These are phyloP conservation scores for Cantharis rufa DNA, from an alignment of 2,888 invertebrate genomes.

Conservation along the genomic window DNA sequence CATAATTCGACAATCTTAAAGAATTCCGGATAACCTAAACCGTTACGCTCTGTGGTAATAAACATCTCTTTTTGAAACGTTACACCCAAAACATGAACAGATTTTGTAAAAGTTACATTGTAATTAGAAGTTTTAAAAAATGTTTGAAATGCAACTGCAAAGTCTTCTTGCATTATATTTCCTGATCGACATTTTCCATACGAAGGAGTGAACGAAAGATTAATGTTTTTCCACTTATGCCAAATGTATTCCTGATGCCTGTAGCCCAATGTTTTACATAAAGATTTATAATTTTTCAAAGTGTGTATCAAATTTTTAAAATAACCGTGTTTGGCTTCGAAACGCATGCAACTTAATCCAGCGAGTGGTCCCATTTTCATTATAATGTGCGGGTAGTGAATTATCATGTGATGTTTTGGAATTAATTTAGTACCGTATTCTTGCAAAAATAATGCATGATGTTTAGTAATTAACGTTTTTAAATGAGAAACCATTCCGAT, in stretches of 20 bases:
- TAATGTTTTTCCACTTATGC: conserved; percentile 11
- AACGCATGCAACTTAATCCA: conserved; percentile 12
- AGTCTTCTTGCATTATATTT: neutral
- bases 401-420: conserved; percentile 22
- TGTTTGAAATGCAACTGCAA: neutral
- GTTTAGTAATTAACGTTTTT: conserved; percentile 1
- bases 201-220: neutral
- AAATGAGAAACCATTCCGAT: neutral
- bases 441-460: conserved; percentile 9
- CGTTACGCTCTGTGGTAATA: neutral
- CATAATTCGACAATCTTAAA: too few relatives aligned
- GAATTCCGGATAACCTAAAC: too few relatives aligned
- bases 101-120: neutral
- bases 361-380: conserved; percentile 18
- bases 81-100: neutral
- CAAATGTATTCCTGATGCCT: conserved; percentile 20
- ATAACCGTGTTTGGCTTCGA: conserved; percentile 21
- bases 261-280: conserved; percentile 14
- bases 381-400: conserved; percentile 17
- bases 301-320: conserved; percentile 14
- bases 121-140: neutral
- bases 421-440: conserved; percentile 12
- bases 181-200: neutral
- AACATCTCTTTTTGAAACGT: conserved; percentile 4
- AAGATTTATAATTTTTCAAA: conserved; percentile 17